A percentile compares a stretch with the other conserved stretches of the same genome.
These are phyloP conservation scores for Phrynosoma blainvillii DNA, from an alignment of 2,113 vertebrate genomes.

Conservation along the genomic window DNA sequence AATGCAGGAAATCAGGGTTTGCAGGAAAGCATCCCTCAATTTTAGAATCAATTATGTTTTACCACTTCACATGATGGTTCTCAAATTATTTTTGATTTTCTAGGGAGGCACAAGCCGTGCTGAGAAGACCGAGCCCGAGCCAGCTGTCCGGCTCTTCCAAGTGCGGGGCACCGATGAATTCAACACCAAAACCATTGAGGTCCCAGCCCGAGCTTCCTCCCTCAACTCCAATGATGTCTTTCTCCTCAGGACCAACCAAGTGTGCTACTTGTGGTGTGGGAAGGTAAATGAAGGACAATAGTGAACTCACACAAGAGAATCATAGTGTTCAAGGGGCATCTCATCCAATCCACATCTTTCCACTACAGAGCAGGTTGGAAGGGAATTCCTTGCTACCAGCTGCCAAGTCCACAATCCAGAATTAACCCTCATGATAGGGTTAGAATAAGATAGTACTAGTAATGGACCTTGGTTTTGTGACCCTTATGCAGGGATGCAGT, in stretches of 20 bases:
- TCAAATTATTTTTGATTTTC: background rate
- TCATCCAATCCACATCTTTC: background rate
- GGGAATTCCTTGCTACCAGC: background rate
- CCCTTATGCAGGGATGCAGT: conserved; percentile 82
- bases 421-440: background rate
- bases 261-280: conserved; percentile 89
- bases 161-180: conserved; percentile 82
- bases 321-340: too few species aligned
- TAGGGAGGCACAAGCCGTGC: conserved; percentile 84
- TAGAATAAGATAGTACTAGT: background rate
- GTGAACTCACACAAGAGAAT: accelerated
- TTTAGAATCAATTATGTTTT: background rate
- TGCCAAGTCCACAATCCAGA: background rate
- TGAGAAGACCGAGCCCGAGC: conserved; percentile 66
- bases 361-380: background rate
- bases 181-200: conserved; percentile 89
- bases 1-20: too few species aligned
- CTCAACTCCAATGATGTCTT: conserved; percentile 90
- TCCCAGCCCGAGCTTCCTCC: conserved; percentile 81
- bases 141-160: conserved; percentile 82
- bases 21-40: background rate
- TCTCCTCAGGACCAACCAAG: conserved; percentile 77
- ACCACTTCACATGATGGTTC: background rate
- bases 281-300: conserved; percentile 75
- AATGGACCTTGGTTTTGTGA: background rate